Evolutionary conservation across 1,140 invertebrate genomes (phyloP).

Genomic region (Lethrus apterus): DNA sequence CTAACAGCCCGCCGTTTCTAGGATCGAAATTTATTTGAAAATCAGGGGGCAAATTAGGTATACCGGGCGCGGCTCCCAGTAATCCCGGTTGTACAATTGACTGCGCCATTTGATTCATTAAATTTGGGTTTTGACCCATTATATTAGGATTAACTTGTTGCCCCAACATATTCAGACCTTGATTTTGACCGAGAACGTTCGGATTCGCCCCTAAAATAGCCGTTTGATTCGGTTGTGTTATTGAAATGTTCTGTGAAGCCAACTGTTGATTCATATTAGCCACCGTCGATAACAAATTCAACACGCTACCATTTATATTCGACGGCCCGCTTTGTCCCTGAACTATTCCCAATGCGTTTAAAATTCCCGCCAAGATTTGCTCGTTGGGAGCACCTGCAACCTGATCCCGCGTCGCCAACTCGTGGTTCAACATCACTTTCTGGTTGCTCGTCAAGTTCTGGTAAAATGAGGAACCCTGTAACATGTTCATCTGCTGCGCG

Average conservation of each 20-base stretch:
- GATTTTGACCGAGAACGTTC: neutral
- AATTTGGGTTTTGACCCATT: constrained; percentile 21
- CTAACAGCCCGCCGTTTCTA: constrained; percentile 32
- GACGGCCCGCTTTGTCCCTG: constrained; percentile 13
- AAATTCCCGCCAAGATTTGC: constrained; percentile 47
- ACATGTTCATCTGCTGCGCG: constrained; percentile 47
- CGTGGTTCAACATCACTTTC: constrained; percentile 59
- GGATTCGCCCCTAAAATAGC: neutral
- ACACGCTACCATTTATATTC: constrained; percentile 20
- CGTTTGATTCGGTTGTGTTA: no score
- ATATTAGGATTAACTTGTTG: constrained; percentile 16
- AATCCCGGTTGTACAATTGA: constrained; percentile 30
- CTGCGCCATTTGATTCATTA: constrained; percentile 24
- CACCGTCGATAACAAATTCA: constrained; percentile 31
- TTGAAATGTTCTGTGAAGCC: neutral
- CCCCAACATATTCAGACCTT: constrained; percentile 5
- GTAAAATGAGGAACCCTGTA: constrained; percentile 58
- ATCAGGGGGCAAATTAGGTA: constrained; percentile 29
- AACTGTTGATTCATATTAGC: constrained; percentile 14
- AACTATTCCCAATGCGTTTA: constrained; percentile 44
- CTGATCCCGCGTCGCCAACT: constrained; percentile 35
- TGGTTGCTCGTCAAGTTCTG: constrained; percentile 57
- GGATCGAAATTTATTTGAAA: constrained; percentile 37
- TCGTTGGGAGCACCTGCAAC: constrained; percentile 28
- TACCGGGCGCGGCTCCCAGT: constrained; percentile 34